A percentile compares a stretch with the other conserved stretches of the same genome.
Conservation (phyloP, 2,797 vertebrate genomes). For the Taenioides sp. region DNA sequence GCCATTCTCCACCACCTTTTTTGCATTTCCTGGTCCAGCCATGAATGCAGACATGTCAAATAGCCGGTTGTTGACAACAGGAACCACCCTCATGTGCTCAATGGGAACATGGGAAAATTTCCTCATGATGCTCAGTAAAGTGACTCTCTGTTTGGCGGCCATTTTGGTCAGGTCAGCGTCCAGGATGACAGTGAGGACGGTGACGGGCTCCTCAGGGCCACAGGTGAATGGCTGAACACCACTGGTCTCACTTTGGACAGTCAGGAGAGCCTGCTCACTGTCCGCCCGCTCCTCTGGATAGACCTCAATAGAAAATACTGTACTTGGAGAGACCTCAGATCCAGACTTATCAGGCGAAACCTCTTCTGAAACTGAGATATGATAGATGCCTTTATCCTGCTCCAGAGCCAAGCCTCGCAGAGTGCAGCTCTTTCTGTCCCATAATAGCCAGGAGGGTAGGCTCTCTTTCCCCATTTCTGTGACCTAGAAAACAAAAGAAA, state of each 20-base stretch:
- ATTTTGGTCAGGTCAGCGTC: conserved; percentile 96
- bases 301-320: conserved; percentile 91
- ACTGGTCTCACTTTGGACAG: conserved; percentile 72
- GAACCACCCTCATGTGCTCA: conserved; percentile 90
- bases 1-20: conserved; percentile 95
- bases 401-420: conserved; percentile 90
- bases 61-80: conserved; percentile 93
- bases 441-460: conserved; percentile 89
- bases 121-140: conserved; percentile 84
- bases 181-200: conserved; percentile 91
- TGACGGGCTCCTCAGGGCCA: conserved; percentile 85
- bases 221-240: conserved; percentile 82
- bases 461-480: conserved; percentile 86
- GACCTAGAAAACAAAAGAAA: conserved; percentile 72
- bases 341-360: conserved; percentile 72
- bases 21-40: conserved; percentile 95
- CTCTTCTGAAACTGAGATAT: conserved; percentile 83
- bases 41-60: conserved; percentile 98
- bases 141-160: conserved; percentile 86
- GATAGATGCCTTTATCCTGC: conserved; percentile 90
- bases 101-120: conserved; percentile 87
- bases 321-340: conserved; percentile 76
- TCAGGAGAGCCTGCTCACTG: conserved; percentile 79
- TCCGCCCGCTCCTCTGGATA: conserved; percentile 90
- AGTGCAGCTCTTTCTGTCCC: conserved; percentile 79